Evolutionary conservation across 2,113 vertebrate species (phyloP), one percentile per base, ranked within the genome.

Genomic region (Zapus hudsonius): DNA sequence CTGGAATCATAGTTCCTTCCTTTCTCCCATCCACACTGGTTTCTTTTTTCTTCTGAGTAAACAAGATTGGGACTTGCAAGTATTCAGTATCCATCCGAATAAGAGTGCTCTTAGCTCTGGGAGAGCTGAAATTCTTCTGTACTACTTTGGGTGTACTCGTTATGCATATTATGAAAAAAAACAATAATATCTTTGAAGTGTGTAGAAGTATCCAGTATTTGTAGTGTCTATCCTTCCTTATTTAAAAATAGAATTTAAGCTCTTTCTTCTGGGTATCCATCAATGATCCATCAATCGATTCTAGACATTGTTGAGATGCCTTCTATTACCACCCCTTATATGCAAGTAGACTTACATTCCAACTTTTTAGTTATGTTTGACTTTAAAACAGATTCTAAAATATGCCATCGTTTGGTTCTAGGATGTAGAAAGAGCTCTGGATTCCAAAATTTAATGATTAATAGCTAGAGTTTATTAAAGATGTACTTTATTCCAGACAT

Each of bases 171-270:
- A 47, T 73, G 10, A n/a, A 38, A 63, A 72, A 82, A 55, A 36
- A n/a, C 3, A 25, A 44, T 17, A 8, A 0, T 38, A 7, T 40
- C 47, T 91, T 61, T 70, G 36, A 11, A 44, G 8, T 47, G 2
- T 9, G 6, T 25, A 3, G 20, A 6, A n/a, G 2, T 2, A 3
- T 0, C 38, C 66, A 29, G 13, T 31, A 23, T 2, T 20, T 55
- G 9, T 5, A 5, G 6, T 3, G 3, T 42, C 3, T 59, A 4
- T 31, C 19, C 29, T 67, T n/a, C 11, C 31, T 38, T 22, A 1
- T 38, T 52, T 57, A 12, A 78, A 86, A 89, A 22, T 36, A 27
- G 20, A 52, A 20, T 20, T 1, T 59, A 13, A 75, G 22, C 7
- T 5, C 10, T 87, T 67, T 19, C 44, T 33, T 11, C 16, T 20